phyloP scores from a whole-genome alignment of 2,113 vertebrate genomes.

The Osmerus mordax region DNA sequence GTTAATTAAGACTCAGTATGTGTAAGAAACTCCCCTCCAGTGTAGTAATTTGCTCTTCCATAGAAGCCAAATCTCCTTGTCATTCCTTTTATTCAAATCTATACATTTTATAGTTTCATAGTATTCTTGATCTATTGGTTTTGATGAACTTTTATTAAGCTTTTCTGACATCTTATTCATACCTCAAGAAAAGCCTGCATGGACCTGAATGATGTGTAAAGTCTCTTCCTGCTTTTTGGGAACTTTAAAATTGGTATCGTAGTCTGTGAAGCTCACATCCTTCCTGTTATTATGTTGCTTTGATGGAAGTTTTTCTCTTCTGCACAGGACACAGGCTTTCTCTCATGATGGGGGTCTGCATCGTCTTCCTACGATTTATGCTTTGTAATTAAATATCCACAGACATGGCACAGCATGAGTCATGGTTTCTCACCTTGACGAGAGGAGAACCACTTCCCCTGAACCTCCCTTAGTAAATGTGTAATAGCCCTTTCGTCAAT shows the following conservation, averaged over 20 bases:
- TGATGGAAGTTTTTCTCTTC: conserved; percentile 38
- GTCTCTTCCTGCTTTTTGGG: conserved; percentile 31
- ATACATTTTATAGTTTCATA: background rate
- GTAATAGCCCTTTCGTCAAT: conserved; percentile 57
- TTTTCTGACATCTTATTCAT: background rate
- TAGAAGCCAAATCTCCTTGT: background rate
- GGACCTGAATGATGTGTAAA: conserved; percentile 1
- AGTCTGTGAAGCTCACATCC: conserved; percentile 39
- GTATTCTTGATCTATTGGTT: background rate
- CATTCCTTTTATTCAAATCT: background rate
- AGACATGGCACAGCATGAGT: conserved; percentile 10
- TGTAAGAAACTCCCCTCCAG: background rate
- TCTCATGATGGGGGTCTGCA: conserved; percentile 18
- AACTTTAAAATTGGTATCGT: conserved; percentile 32
- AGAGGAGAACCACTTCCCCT: conserved; percentile 20
- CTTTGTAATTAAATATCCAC: conserved; percentile 61
- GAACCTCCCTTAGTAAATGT: conserved; percentile 60
- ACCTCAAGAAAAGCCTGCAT: conserved; percentile 5
- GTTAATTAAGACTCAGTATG: background rate
- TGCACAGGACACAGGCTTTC: conserved; percentile 32
- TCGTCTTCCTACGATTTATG: conserved; percentile 47
- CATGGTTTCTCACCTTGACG: background rate
- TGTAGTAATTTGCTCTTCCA: background rate
- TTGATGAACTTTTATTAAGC: background rate
- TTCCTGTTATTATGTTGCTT: conserved; percentile 45